phyloP scores from a whole-genome alignment of 2,113 vertebrate genomes.

The Neoarius graeffei region DNA sequence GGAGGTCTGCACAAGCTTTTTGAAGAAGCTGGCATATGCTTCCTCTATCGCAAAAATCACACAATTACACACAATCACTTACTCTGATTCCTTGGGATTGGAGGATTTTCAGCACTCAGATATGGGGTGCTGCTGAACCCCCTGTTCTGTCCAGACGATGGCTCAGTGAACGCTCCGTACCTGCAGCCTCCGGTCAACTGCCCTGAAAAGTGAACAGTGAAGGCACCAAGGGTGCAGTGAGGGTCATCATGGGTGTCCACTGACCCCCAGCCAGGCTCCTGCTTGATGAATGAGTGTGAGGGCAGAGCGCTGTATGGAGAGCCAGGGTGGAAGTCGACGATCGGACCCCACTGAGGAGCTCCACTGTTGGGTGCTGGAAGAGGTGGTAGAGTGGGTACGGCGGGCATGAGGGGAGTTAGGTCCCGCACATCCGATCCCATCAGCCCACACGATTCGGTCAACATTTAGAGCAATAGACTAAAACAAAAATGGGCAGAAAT shows the following conservation, averaged over 20 bases:
- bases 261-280: conserved; percentile 90
- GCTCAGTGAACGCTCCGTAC: conserved; percentile 83
- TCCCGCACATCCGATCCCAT: conserved; percentile 93
- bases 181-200: conserved; percentile 92
- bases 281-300: conserved; percentile 93
- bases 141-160: conserved; percentile 79
- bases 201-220: conserved; percentile 94
- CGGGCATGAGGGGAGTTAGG: conserved; percentile 83
- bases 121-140: conserved; percentile 88
- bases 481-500: no score
- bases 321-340: conserved; percentile 89
- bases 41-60: background rate
- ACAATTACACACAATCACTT: conserved; percentile 56
- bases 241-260: conserved; percentile 86
- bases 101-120: conserved; percentile 86
- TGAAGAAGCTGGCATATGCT: background rate
- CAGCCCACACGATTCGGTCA: conserved; percentile 68
- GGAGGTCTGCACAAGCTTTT: background rate
- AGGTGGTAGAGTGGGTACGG: conserved; percentile 81
- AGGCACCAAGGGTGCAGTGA: conserved; percentile 90
- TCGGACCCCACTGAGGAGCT: conserved; percentile 88
- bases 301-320: conserved; percentile 83
- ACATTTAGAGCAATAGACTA: conserved; percentile 55
- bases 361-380: conserved; percentile 78
- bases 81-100: conserved; percentile 87